A percentile compares a stretch with the other conserved stretches of the same genome.
Conservation (phyloP, 1,140 invertebrate species). For the Drosophila nebulosa region DNA sequence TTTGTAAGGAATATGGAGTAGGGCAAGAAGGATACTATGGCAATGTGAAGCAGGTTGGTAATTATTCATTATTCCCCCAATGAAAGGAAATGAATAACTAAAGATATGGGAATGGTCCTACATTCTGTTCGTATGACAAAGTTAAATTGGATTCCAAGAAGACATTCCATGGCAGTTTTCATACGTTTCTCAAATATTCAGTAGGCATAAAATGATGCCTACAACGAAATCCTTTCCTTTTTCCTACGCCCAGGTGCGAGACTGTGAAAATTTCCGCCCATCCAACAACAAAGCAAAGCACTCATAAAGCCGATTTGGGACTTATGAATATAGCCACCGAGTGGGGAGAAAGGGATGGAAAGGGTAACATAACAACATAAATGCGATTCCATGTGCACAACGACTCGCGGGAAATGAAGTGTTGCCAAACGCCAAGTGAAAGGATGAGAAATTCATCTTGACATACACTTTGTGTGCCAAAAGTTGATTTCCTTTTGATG, state of each 20-base stretch:
- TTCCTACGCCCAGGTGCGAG: slow-evolving; percentile 30
- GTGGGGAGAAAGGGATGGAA: not conserved
- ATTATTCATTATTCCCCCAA: not conserved
- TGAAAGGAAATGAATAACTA: not conserved
- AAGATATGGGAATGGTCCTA: not conserved
- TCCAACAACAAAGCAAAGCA: slow-evolving; percentile 20
- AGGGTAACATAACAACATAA: slow-evolving; percentile 12
- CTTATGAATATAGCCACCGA: slow-evolving; percentile 29
- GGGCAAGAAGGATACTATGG: not conserved
- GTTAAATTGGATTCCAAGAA: not conserved
- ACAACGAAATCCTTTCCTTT: slow-evolving; percentile 32
- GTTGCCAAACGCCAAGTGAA: slow-evolving; percentile 3
- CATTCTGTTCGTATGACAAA: not conserved
- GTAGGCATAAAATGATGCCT: not conserved
- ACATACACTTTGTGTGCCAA: not conserved
- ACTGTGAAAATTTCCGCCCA: slow-evolving; percentile 25
- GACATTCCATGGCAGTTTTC: not conserved
- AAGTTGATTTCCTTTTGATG: not conserved
- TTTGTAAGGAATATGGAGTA: not conserved
- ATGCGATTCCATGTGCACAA: slow-evolving; percentile 33
- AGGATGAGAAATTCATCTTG: slow-evolving; percentile 6
- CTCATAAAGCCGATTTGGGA: slow-evolving; percentile 38
- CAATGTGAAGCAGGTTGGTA: not conserved
- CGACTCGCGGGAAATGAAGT: slow-evolving; percentile 1
- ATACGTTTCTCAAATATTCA: not conserved